A percentile compares a stretch with the other conserved stretches of the same genome.
Conservation (phyloP, 2,888 invertebrate genomes). For the Synanthedon tipuliformis region DNA sequence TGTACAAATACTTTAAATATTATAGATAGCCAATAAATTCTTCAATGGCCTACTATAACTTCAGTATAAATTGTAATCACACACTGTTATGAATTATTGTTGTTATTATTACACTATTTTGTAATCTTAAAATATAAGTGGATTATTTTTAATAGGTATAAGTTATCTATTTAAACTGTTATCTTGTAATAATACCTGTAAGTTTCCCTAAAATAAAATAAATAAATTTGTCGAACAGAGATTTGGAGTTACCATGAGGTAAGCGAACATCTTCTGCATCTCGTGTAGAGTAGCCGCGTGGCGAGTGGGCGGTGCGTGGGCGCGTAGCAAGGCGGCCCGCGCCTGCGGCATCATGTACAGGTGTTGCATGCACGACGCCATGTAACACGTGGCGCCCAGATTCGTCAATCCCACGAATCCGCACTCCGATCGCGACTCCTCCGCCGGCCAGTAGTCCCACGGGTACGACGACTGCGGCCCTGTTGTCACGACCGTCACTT, state of each 20-base stretch:
- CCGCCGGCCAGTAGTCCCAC: slow-evolving; percentile 98
- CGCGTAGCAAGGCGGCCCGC: slow-evolving; percentile 82
- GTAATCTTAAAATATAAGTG: no score
- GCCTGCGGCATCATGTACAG: slow-evolving; percentile 97
- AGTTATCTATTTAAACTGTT: no score
- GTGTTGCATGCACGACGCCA: slow-evolving; percentile 98
- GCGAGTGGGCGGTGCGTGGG: slow-evolving; percentile 73
- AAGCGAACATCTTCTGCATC: slow-evolving; percentile 95
- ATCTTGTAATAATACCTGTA: no score
- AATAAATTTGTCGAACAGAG: no score
- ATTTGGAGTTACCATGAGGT: slow-evolving; percentile 73
- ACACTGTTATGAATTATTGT: no score
- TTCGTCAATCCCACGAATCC: slow-evolving; percentile 96
- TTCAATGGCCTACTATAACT: no score
- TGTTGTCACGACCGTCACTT: slow-evolving; percentile 21
- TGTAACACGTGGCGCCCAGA: slow-evolving; percentile 95
- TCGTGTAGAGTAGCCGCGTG: slow-evolving; percentile 87
- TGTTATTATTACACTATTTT: no score
- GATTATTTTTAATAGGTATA: no score
- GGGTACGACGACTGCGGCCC: slow-evolving; percentile 87
- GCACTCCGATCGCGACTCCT: slow-evolving; percentile 93
- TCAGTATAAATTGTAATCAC: no score
- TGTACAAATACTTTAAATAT: no score
- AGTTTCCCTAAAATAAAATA: no score
- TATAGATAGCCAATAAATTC: no score